A percentile compares a stretch with the other conserved stretches of the same genome.
Conservation (phyloP, 2,113 vertebrate species). For the Azemiops feae region DNA sequence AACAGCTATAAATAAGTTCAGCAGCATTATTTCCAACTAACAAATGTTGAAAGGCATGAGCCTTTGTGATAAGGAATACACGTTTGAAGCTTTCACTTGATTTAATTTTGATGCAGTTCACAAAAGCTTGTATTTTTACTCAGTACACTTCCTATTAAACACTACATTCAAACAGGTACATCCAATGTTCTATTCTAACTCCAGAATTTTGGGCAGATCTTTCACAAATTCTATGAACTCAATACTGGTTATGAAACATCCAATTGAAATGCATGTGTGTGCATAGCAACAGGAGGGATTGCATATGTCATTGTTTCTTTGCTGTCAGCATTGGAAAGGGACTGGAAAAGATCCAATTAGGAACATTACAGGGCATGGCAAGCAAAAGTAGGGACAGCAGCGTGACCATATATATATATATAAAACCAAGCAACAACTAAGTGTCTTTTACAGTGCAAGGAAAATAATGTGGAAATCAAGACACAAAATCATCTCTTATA, state of each 20-base stretch:
- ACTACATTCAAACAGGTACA: neutral
- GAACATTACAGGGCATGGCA: neutral
- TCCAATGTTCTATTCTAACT: neutral
- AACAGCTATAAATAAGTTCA: neutral
- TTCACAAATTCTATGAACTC: neutral
- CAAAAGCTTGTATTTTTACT: neutral
- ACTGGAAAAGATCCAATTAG: neutral
- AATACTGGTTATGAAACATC: neutral
- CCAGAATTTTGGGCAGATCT: neutral
- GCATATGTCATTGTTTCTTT: neutral
- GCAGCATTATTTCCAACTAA: neutral
- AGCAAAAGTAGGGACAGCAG: neutral
- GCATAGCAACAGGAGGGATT: neutral
- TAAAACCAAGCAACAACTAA: neutral
- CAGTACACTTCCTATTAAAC: neutral
- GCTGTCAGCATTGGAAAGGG: neutral
- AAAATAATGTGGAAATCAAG: neutral
- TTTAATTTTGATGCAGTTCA: neutral
- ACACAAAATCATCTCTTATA: neutral
- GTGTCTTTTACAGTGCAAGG: neutral
- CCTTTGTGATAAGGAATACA: neutral
- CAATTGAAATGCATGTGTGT: neutral
- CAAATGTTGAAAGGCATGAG: neutral
- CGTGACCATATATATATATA: neutral
- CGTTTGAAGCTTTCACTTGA: neutral